A percentile compares a stretch with the other conserved stretches of the same genome.
Evolutionary conservation across 2,888 invertebrate species (phyloP).

Genomic region (Molanna angustata): DNA sequence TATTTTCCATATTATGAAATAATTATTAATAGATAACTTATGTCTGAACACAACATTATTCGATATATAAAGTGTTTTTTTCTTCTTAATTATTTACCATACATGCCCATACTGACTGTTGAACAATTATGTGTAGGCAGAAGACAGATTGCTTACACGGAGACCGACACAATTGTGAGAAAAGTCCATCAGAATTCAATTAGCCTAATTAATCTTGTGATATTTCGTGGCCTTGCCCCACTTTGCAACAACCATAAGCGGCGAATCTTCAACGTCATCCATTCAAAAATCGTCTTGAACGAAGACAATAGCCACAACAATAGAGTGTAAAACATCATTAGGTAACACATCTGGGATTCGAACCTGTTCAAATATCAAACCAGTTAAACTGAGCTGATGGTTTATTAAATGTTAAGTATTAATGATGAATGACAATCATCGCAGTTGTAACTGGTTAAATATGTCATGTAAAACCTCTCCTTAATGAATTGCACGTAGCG

Average conservation of each 20-base stretch:
- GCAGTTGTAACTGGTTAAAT: too few relatives aligned
- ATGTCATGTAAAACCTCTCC: too few relatives aligned
- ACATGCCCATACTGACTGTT: too few relatives aligned
- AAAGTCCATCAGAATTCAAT: not conserved
- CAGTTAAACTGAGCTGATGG: too few relatives aligned
- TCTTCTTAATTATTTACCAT: too few relatives aligned
- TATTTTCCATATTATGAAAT: too few relatives aligned
- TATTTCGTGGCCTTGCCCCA: conserved; percentile 9
- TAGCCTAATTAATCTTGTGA: not conserved
- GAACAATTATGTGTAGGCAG: not conserved
- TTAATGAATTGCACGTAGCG: too few relatives aligned
- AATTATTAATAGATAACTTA: too few relatives aligned
- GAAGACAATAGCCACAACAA: conserved; percentile 2
- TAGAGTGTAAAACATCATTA: conserved; percentile 2
- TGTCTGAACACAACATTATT: too few relatives aligned
- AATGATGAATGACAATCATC: too few relatives aligned
- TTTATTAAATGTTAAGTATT: too few relatives aligned
- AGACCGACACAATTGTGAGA: not conserved
- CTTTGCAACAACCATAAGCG: not conserved
- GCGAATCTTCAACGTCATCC: not conserved
- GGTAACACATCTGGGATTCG: not conserved
- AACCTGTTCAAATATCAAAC: not conserved
- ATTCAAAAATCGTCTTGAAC: conserved; percentile 1
- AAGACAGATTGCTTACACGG: not conserved
- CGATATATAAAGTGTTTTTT: too few relatives aligned